Evolutionary conservation across 2,797 vertebrate species (phyloP).

Genomic region (Amniataba percoides): DNA sequence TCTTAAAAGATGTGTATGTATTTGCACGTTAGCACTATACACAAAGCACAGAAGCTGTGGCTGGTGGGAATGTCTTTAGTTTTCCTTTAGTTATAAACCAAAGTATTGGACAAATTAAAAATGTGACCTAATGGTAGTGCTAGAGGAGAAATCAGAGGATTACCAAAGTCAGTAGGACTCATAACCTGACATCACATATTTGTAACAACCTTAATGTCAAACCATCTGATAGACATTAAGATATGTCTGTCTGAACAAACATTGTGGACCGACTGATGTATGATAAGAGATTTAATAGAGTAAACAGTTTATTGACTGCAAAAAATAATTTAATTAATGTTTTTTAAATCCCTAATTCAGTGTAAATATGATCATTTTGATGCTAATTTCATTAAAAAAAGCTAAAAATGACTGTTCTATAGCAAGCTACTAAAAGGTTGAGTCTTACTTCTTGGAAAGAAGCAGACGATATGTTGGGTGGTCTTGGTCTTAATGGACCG

Average conservation of each 20-base stretch:
- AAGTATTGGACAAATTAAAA: not conserved
- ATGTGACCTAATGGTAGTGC: not conserved
- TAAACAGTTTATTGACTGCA: not conserved
- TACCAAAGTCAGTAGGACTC: not conserved
- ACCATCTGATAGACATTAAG: not conserved
- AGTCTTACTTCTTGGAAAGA: constrained; percentile 1
- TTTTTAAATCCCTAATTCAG: not conserved
- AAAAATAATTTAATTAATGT: no score
- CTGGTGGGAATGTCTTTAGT: not conserved
- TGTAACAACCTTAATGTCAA: not conserved
- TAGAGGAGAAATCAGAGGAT: not conserved
- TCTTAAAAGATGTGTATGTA: not conserved
- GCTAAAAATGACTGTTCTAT: not conserved
- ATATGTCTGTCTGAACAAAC: not conserved
- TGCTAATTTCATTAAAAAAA: not conserved
- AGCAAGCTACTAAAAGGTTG: not conserved
- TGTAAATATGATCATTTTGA: not conserved
- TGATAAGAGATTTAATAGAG: not conserved
- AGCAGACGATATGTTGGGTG: constrained; percentile 39
- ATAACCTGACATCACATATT: not conserved
- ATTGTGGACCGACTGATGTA: not conserved
- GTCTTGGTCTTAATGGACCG: constrained; percentile 41
- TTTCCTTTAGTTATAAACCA: not conserved
- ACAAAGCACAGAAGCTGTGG: not conserved
- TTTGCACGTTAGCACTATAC: not conserved